Conservation (phyloP, 1,140 invertebrate genomes). For the Augochlora pura region DNA sequence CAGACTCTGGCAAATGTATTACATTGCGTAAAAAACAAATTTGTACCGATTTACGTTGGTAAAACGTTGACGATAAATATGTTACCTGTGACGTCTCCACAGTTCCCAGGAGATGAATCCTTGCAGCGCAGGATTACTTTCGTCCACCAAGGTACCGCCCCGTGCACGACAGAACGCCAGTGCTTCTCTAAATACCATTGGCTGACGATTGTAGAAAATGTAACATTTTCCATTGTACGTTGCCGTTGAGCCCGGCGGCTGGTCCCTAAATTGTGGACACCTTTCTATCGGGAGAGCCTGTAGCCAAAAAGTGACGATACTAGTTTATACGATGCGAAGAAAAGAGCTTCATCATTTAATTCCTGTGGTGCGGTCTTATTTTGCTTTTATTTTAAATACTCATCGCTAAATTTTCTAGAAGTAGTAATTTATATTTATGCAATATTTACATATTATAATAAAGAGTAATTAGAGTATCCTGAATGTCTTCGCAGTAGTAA, state of each 20-base stretch:
- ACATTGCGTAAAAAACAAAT: no score
- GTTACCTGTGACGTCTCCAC: slow-evolving; percentile 91
- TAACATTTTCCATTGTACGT: slow-evolving; percentile 98
- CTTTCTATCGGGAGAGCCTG: slow-evolving; percentile 94
- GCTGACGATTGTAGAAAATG: slow-evolving; percentile 95
- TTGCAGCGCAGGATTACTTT: slow-evolving; percentile 95
- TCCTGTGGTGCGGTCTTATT: no score
- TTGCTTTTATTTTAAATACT: no score
- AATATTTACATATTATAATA: no score
- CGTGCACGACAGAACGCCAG: slow-evolving; percentile 89
- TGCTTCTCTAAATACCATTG: slow-evolving; percentile 90
- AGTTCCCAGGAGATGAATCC: slow-evolving; percentile 97
- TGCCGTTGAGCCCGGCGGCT: slow-evolving; percentile 93
- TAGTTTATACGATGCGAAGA: background rate
- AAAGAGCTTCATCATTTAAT: background rate
- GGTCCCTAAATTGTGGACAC: slow-evolving; percentile 95
- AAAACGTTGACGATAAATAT: background rate
- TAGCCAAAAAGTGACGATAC: background rate
- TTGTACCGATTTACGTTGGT: no score
- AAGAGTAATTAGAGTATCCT: no score
- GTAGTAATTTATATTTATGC: no score
- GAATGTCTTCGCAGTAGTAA: no score
- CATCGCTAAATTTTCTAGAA: no score
- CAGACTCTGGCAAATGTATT: no score
- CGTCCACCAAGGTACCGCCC: slow-evolving; percentile 91